Evolutionary conservation across 1,140 invertebrate species (phyloP).

Genomic region (Pseudachorutes palmiensis): DNA sequence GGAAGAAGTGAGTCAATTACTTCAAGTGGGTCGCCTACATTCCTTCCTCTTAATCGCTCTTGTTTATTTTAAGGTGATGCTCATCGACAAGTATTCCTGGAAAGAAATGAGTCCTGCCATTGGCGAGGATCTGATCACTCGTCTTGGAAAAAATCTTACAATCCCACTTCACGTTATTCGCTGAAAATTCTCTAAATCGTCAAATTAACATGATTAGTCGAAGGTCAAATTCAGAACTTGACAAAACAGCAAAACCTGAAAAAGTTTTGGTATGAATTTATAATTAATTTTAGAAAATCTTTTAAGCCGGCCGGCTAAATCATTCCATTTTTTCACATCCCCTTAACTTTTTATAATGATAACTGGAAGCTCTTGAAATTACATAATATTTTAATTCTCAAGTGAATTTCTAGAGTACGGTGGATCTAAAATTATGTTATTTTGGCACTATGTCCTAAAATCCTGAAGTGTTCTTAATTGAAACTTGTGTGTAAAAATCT

Average conservation of each 20-base stretch:
- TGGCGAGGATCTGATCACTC: slow-evolving; percentile 57
- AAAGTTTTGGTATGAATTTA: background rate
- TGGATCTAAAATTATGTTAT: too few relatives aligned
- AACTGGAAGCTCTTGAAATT: too few relatives aligned
- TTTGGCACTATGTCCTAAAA: too few relatives aligned
- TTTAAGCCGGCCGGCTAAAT: too few relatives aligned
- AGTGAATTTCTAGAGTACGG: too few relatives aligned
- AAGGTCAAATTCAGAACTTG: background rate
- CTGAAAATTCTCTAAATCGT: slow-evolving; percentile 43
- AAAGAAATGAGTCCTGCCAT: slow-evolving; percentile 63
- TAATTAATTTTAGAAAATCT: too few relatives aligned
- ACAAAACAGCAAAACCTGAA: background rate
- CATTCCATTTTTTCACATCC: too few relatives aligned
- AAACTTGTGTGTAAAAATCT: too few relatives aligned
- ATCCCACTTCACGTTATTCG: slow-evolving; percentile 71
- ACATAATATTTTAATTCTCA: too few relatives aligned
- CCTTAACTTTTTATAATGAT: too few relatives aligned
- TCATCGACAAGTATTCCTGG: slow-evolving; percentile 83
- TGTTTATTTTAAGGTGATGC: slow-evolving; percentile 49
- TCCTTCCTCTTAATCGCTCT: background rate
- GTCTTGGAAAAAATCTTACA: slow-evolving; percentile 65
- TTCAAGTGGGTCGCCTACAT: background rate
- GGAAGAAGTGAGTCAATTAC: slow-evolving; percentile 53
- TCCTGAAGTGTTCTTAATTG: too few relatives aligned
- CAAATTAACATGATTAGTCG: background rate